Evolutionary conservation across 1,140 invertebrate species (phyloP), one percentile per base, ranked within the genome.

Genomic region (Tribolium castaneum): DNA sequence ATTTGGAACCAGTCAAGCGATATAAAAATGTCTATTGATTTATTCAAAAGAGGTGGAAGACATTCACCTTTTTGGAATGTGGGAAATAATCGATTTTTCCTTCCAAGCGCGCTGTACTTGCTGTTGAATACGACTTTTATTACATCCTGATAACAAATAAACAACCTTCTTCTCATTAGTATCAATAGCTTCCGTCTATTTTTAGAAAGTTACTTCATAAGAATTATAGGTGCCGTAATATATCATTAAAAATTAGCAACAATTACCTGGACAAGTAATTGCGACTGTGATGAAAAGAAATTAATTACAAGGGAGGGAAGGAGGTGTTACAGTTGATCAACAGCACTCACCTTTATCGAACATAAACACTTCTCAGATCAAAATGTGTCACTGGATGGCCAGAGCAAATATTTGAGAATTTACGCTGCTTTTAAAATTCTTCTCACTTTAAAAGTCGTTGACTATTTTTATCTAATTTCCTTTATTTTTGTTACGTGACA

Each of bases 141-240:
- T 35, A 13, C 14, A 52, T 51, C 16, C 9, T 22, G 16, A 52
- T 71, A 39, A 12, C 12, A n/a, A 10, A 19, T 19, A 56, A 34
- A 66, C 50, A 50, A 49, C 22, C n/a, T 75, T 75, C 49, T 34
- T 54, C 16, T 19, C 13, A 35, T 54, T 35, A 14, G 10, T 75
- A 75, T 75, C 39, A 25, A 75, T 22, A 59, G 9, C 54, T 59
- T 59, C 19, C 4, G 72, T 75, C 74, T 76, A 79, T 79, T 79
- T 79, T 71, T 79, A 79, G 78, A 79, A 75, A 79, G 30, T 76
- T 75, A 79, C 66, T 79, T 76, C 78, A 79, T 79, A 78, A 35
- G 45, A 66, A 5, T 25, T 59, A 25, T n/a, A 66, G 25, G 14
- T 66, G 34, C n/a, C n/a, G 39, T n/a, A 45, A n/a, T 45, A 45